Evolutionary conservation across 1,140 invertebrate species (phyloP), one percentile per base, ranked within the genome.

Genomic region (Microplitis mediator): DNA sequence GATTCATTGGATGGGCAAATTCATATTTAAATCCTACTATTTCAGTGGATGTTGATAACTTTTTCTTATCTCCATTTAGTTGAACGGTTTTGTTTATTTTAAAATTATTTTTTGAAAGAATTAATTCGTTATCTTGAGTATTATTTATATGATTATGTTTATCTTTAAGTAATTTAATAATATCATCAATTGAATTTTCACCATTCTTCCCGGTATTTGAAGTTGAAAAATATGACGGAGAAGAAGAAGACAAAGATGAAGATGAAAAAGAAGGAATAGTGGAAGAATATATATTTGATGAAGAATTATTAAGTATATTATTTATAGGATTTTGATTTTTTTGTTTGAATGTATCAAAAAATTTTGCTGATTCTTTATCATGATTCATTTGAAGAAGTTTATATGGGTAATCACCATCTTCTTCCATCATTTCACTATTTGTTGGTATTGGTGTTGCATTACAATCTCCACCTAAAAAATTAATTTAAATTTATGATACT

Each of bases 401-500:
- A 52, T 86, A 85, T 0, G 84, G 82, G 76, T 87, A 86, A 66
- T 87, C 85, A 50, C 71, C 76, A 34, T 84, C 82, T 36, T 82
- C 81, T n/a, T 85, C 81, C 0, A 81, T 74, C 9, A 72, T 45
- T 52, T 86, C 82, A 58, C 76, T 86, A 4, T 86, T 78, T 2
- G 80, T 78, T 69, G 79, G 76, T 51, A 75, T 64, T 5, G 73
- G 72, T 13, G 69, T 77, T 69, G 78, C 74, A 73, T 86, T 84
- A 71, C 85, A 87, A 74, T 86, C 84, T 71, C 87, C 82, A 60
- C 87, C 84, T 86, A 45, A 45, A 45, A 45, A 45, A 45, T 9
- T 4, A 45, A 45, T 45, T 45, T n/a, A n/a, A n/a, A n/a, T n/a
- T n/a, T n/a, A n/a, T n/a, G n/a, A n/a, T n/a, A n/a, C n/a, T n/a